Conservation (phyloP, 1,140 invertebrate genomes). For the Zaprionus inermis region DNA sequence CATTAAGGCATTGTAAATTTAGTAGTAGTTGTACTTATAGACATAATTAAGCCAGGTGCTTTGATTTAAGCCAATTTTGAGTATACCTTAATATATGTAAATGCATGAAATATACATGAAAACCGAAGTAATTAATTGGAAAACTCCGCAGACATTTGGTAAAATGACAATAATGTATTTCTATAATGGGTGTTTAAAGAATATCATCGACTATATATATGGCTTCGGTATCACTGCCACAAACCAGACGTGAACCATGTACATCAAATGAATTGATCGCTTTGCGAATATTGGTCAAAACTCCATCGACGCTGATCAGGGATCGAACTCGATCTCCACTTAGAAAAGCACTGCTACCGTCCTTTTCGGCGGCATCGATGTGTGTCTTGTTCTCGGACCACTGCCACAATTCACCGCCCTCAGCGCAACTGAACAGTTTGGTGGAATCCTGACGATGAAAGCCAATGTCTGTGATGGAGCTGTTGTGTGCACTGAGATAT, state of each 20-base stretch:
- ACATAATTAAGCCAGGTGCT: conserved; percentile 73
- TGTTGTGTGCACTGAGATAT: conserved; percentile 90
- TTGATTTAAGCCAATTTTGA: conserved; percentile 78
- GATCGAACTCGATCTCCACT: conserved; percentile 88
- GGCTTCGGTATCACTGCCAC: conserved; percentile 93
- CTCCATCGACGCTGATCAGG: conserved; percentile 89
- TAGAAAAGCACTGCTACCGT: conserved; percentile 86
- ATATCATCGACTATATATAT: conserved; percentile 89
- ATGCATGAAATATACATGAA: conserved; percentile 48
- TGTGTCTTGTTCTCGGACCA: conserved; percentile 88
- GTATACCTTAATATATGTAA: conserved; percentile 57
- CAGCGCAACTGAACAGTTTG: conserved; percentile 92
- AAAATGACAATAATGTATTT: conserved; percentile 11
- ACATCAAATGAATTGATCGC: conserved; percentile 92
- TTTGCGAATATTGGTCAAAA: conserved; percentile 89
- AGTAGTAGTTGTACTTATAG: conserved; percentile 45
- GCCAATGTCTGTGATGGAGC: conserved; percentile 91
- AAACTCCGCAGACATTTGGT: neutral
- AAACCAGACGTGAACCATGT: conserved; percentile 88
- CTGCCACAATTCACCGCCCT: conserved; percentile 93
- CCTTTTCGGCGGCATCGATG: conserved; percentile 40
- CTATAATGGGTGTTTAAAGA: conserved; percentile 9
- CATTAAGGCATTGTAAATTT: conserved; percentile 42
- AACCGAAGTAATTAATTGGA: conserved; percentile 17
- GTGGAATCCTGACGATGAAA: conserved; percentile 93